Evolutionary conservation across 2,113 vertebrate genomes (phyloP).

Genomic region (Callithrix jacchus): DNA sequence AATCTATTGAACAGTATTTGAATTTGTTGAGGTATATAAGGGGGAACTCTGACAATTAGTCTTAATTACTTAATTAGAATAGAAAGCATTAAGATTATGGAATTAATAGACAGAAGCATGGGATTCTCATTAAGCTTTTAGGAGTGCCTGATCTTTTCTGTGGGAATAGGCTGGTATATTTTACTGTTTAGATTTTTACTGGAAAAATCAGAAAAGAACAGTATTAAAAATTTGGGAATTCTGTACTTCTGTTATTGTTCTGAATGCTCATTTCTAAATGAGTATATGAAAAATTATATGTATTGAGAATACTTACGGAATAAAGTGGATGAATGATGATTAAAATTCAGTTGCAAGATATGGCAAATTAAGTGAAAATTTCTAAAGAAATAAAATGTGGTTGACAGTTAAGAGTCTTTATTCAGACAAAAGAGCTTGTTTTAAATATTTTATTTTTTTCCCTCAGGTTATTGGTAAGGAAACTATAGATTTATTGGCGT

Average conservation of each 20-base stretch:
- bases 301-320: neutral
- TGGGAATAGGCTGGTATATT: neutral
- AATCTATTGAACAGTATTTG: neutral
- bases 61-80: neutral
- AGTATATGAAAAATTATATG: neutral
- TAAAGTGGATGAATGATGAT: neutral
- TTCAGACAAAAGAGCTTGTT: neutral
- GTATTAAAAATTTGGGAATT: neutral
- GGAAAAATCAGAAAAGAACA: neutral
- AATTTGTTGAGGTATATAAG: neutral
- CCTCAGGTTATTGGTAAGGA: constrained; percentile 67
- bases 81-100: neutral
- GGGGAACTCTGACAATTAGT: neutral
- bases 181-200: neutral
- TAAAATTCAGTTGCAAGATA: neutral
- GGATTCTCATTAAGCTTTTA: neutral
- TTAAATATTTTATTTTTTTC: neutral
- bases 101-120: neutral
- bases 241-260: neutral
- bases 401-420: neutral
- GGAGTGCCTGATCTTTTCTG: neutral
- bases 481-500: constrained; percentile 81
- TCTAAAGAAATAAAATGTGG: neutral
- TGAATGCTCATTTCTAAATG: neutral
- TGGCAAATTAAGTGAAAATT: neutral